phyloP scores from a whole-genome alignment of 1,140 invertebrate species.

The Pogonomyrmex californicus region DNA sequence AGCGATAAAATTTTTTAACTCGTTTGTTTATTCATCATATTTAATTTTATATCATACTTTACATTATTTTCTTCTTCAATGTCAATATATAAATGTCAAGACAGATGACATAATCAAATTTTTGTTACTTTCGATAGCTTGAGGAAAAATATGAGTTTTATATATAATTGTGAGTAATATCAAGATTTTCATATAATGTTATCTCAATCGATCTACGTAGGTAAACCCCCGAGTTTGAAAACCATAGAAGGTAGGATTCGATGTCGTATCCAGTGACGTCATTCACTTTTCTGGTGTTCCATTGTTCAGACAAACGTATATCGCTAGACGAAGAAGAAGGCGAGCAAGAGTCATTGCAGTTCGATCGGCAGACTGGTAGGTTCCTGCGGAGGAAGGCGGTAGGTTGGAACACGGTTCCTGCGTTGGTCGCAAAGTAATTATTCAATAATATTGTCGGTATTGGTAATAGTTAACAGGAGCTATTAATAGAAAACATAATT shows the following conservation, averaged over 20 bases:
- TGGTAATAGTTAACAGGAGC: constrained; percentile 30
- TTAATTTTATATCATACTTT: background rate
- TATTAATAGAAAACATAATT: background rate
- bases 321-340: constrained; percentile 70
- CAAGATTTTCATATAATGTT: background rate
- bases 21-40: background rate
- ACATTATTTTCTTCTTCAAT: background rate
- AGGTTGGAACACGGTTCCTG: constrained; percentile 71
- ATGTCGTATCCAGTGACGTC: constrained; percentile 77
- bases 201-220: constrained; percentile 57
- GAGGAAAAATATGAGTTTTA: background rate
- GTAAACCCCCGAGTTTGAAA: constrained; percentile 68
- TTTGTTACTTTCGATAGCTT: background rate
- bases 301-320: constrained; percentile 75
- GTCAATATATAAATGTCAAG: background rate
- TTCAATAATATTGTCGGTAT: constrained; percentile 48
- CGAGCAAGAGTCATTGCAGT: constrained; percentile 71
- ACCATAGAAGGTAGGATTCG: constrained; percentile 77
- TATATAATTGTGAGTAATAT: background rate
- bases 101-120: background rate
- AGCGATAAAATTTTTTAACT: constrained; percentile 11
- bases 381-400: constrained; percentile 77
- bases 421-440: constrained; percentile 67
- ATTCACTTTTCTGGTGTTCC: constrained; percentile 73
- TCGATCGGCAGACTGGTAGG: constrained; percentile 69